A percentile compares a stretch with the other conserved stretches of the same genome.
Conservation (phyloP, 1,140 invertebrate genomes). For the Sarcophaga bullata region DNA sequence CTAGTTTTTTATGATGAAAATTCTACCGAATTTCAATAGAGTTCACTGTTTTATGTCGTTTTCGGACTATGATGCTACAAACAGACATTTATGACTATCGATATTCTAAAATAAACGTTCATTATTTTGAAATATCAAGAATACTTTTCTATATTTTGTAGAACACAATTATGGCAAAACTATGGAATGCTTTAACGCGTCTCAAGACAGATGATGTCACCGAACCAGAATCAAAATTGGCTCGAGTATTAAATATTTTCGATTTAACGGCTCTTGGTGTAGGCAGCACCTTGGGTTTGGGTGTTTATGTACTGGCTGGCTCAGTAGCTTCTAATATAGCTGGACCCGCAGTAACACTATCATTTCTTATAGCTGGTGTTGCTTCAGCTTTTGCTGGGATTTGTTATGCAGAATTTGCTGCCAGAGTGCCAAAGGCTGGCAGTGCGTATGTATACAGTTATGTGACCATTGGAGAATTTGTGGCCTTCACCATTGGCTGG, state of each 20-base stretch:
- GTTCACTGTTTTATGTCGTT: no score
- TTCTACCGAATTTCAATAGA: no score
- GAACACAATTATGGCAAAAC: constrained; percentile 46
- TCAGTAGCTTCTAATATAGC: constrained; percentile 85
- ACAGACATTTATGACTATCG: no score
- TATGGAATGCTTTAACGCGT: constrained; percentile 68
- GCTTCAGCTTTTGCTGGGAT: constrained; percentile 90
- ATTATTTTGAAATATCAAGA: background rate
- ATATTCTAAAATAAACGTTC: no score
- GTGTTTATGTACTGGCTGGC: constrained; percentile 91
- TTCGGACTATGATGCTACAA: no score
- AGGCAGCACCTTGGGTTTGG: constrained; percentile 89
- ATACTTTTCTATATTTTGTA: background rate
- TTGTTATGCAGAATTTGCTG: constrained; percentile 89
- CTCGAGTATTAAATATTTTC: constrained; percentile 78
- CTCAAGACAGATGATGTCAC: constrained; percentile 67
- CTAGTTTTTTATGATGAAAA: no score
- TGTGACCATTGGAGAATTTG: constrained; percentile 86
- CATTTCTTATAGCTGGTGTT: constrained; percentile 88
- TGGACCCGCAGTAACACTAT: constrained; percentile 89
- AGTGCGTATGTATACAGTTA: constrained; percentile 91
- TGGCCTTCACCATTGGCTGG: constrained; percentile 85
- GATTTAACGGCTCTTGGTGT: constrained; percentile 87
- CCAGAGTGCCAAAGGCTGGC: constrained; percentile 85
- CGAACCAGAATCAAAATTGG: constrained; percentile 71